Percentiles rank a stretch among this genome's conserved stretches.
Evolutionary conservation across 2,888 invertebrate species (phyloP).

Genomic region (Eucera pruinosa): DNA sequence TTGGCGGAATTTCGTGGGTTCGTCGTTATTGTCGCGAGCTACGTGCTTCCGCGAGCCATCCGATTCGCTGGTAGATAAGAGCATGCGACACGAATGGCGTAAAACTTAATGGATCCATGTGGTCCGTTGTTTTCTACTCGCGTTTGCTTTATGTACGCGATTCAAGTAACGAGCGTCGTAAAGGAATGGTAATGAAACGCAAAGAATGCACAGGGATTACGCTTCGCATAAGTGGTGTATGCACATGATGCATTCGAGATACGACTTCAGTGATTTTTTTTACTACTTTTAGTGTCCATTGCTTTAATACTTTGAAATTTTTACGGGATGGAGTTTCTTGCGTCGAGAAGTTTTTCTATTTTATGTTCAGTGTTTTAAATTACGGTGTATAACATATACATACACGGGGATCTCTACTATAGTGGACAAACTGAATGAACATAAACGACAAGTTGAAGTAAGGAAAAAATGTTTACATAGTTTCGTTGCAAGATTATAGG

Average conservation of each 20-base stretch:
- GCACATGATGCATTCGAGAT: not conserved
- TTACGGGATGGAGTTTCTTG: not conserved
- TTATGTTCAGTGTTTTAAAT: too few species aligned
- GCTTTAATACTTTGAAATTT: not conserved
- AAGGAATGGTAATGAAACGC: conserved; percentile 23
- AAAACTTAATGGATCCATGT: conserved; percentile 1
- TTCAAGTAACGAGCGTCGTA: conserved; percentile 5
- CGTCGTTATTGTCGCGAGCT: conserved; percentile 23
- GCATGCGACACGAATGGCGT: not conserved
- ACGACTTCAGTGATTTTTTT: not conserved
- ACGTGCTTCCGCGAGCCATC: conserved; percentile 4
- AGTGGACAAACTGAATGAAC: too few species aligned
- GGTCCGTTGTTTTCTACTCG: not conserved
- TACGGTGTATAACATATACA: too few species aligned
- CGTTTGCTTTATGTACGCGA: not conserved
- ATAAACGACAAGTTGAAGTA: too few species aligned
- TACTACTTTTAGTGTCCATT: not conserved
- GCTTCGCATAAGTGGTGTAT: not conserved
- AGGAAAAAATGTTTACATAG: too few species aligned
- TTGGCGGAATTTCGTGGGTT: conserved; percentile 32
- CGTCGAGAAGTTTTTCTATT: not conserved
- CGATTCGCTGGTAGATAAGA: conserved; percentile 17
- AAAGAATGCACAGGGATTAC: not conserved
- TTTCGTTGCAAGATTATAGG: too few species aligned
- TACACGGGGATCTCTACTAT: too few species aligned